Conservation (phyloP, 2,888 invertebrate species). For the Drosophila niveifrons region DNA sequence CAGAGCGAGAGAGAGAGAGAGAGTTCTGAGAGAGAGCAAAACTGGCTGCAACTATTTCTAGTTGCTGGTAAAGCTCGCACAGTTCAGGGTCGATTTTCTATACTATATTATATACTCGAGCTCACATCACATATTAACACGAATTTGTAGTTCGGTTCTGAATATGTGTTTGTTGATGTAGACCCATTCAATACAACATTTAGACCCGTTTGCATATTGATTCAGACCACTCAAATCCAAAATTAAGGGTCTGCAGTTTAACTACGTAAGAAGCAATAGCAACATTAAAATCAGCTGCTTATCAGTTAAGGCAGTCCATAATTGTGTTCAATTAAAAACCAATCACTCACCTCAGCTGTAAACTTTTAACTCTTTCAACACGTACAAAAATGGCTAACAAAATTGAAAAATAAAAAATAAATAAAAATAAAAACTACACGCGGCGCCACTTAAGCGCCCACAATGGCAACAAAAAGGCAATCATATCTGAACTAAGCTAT, state of each 20-base stretch:
- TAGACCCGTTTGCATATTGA: slow-evolving; percentile 34
- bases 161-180: slow-evolving; percentile 1
- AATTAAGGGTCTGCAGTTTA: neutral
- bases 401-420: slow-evolving; percentile 2
- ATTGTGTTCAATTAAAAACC: slow-evolving; percentile 73
- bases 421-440: slow-evolving; percentile 16
- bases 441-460: slow-evolving; percentile 44
- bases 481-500: slow-evolving; percentile 57
- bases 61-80: slow-evolving; percentile 21
- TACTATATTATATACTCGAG: slow-evolving; percentile 3
- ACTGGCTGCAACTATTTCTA: slow-evolving; percentile 4
- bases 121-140: slow-evolving; percentile 12
- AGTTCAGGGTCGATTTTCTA: slow-evolving; percentile 46
- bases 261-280: slow-evolving; percentile 1
- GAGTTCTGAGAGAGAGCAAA: neutral
- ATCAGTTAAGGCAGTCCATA: slow-evolving; percentile 29
- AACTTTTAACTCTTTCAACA: slow-evolving; percentile 53
- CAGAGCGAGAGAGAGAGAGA: neutral
- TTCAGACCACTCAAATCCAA: slow-evolving; percentile 15
- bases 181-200: slow-evolving; percentile 40
- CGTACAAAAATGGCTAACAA: slow-evolving; percentile 34
- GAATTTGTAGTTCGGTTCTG: slow-evolving; percentile 18
- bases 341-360: slow-evolving; percentile 64
- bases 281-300: slow-evolving; percentile 26
- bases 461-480: slow-evolving; percentile 37